phyloP scores from a whole-genome alignment of 2,797 vertebrate species.

The Tympanoctomys barrerae region DNA sequence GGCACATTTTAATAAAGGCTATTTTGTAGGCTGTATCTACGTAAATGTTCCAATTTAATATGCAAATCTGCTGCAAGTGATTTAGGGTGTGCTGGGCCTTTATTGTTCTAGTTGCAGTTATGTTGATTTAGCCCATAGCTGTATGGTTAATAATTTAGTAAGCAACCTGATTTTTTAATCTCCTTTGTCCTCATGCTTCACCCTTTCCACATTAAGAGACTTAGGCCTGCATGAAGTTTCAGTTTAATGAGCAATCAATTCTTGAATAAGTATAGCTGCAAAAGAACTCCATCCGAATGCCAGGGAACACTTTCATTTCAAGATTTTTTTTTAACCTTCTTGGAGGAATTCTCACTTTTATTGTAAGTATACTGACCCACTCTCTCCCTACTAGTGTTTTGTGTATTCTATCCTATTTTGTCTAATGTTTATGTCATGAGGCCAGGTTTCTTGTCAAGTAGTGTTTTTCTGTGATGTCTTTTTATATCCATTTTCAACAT shows the following conservation, averaged over 20 bases:
- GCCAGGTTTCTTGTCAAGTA: constrained; percentile 15
- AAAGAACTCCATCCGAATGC: constrained; percentile 43
- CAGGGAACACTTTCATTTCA: neutral
- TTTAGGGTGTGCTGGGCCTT: constrained; percentile 61
- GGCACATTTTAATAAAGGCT: constrained; percentile 70
- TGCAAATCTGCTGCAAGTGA: constrained; percentile 71
- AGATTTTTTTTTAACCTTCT: constrained; percentile 19
- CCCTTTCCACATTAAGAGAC: constrained; percentile 67
- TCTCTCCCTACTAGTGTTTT: neutral
- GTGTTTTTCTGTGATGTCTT: constrained; percentile 9
- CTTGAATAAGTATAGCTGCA: constrained; percentile 21
- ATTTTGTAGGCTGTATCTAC: constrained; percentile 62
- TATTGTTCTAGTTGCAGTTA: constrained; percentile 67
- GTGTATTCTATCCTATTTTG: constrained; percentile 30
- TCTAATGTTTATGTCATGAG: constrained; percentile 3
- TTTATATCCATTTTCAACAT: constrained; percentile 14
- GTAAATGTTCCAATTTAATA: constrained; percentile 76
- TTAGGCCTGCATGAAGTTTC: constrained; percentile 42
- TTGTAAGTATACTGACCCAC: neutral
- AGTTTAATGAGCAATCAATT: constrained; percentile 68
- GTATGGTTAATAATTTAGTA: constrained; percentile 77
- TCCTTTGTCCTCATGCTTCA: constrained; percentile 62
- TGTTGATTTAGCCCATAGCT: constrained; percentile 75
- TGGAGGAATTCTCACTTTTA: constrained; percentile 30
- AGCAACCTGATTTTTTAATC: constrained; percentile 75